Conservation (phyloP, 2,888 invertebrate genomes). For the Drosophila bunnanda region DNA sequence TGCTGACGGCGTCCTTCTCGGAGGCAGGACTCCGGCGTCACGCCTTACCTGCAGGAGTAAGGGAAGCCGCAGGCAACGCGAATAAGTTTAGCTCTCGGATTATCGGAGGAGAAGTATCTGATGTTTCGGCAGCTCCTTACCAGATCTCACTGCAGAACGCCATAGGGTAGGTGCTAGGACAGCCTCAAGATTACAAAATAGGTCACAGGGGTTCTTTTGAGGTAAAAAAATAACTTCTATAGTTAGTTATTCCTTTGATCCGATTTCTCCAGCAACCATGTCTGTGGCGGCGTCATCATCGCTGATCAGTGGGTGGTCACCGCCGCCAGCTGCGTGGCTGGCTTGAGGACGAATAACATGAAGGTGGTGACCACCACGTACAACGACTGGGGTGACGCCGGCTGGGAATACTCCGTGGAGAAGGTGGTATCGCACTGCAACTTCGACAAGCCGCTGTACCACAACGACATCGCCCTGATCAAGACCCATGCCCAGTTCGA, state of each 20-base stretch:
- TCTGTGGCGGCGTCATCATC: conserved; percentile 83
- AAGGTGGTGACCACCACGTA: conserved; percentile 79
- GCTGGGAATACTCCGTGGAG: conserved; percentile 71
- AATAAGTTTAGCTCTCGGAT: conserved; percentile 58
- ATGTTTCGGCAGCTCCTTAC: conserved; percentile 75
- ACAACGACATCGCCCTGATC: conserved; percentile 89
- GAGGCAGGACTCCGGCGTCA: conserved; percentile 44
- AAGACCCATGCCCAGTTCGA: conserved; percentile 86
- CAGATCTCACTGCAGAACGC: conserved; percentile 82
- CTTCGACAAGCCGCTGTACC: conserved; percentile 81
- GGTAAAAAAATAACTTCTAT: not conserved
- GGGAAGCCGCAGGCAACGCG: conserved; percentile 7
- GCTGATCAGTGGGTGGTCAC: conserved; percentile 79
- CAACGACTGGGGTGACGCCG: conserved; percentile 74
- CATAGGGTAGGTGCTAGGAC: conserved; percentile 45
- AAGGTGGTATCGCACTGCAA: conserved; percentile 75
- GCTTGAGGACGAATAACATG: conserved; percentile 68
- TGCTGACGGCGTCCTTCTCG: conserved; percentile 43
- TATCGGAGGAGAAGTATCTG: conserved; percentile 71
- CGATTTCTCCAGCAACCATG: conserved; percentile 73
- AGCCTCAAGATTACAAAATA: not conserved
- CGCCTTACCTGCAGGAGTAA: not conserved
- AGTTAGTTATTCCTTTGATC: not conserved
- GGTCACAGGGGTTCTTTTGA: not conserved
- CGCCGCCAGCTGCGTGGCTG: conserved; percentile 82